Conservation (phyloP, 2,113 vertebrate genomes). For the Tapirus terrestris region DNA sequence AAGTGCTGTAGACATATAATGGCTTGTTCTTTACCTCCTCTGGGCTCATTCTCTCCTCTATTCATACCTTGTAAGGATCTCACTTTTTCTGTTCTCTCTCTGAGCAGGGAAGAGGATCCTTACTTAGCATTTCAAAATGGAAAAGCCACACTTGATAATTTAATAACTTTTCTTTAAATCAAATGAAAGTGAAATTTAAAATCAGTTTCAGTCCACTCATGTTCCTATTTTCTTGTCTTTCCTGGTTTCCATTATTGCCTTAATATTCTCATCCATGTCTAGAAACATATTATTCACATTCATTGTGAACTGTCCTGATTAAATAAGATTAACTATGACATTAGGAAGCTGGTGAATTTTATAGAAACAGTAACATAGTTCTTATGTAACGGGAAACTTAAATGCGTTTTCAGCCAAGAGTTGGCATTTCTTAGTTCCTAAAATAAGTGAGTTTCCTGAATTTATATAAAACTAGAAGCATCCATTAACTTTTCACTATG, state of each 20-base stretch:
- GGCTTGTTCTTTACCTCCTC: too few relatives aligned
- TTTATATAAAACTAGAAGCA: neutral
- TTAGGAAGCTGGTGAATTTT: neutral
- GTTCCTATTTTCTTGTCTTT: neutral
- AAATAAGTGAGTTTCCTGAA: neutral
- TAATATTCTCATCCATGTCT: neutral
- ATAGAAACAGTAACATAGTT: neutral
- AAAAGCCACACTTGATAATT: neutral
- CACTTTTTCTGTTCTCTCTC: neutral
- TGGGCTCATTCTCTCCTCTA: neutral
- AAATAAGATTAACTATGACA: neutral
- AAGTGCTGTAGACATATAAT: rapidly evolving
- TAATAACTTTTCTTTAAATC: neutral
- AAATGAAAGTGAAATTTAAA: neutral
- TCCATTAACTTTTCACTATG: neutral
- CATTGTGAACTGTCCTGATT: neutral
- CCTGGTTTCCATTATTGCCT: neutral
- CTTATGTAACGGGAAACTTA: neutral
- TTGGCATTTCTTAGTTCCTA: neutral
- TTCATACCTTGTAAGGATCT: neutral
- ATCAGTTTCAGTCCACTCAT: neutral
- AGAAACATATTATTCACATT: neutral
- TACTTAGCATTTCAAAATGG: neutral
- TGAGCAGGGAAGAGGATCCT: neutral
- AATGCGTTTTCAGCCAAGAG: neutral